Evolutionary conservation across 2,888 invertebrate genomes (phyloP), one percentile per base, ranked within the genome.

Genomic region (Agrotis segetum): DNA sequence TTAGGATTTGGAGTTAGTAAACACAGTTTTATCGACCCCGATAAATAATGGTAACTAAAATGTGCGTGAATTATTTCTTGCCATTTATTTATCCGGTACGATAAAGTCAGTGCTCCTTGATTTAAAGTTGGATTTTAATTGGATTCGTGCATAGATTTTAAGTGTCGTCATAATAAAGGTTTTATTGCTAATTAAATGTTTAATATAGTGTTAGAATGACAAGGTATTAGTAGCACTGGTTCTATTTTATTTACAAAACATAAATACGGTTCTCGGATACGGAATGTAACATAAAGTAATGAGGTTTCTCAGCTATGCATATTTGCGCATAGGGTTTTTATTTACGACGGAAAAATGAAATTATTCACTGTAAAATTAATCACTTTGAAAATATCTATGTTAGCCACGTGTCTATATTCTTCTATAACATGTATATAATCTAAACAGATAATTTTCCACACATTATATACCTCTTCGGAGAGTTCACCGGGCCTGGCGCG

Each of bases 401-500:
- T 96, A 96, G 96, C 95, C 95, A 96, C 96, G 94, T 89, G 84
- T 92, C 93, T 94, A 85, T 88, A 87, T 88, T 89, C 81, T 84
- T 93, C 92, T 95, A 94, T 92, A 80, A 95, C 95, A 95, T 93
- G 90, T 91, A 91, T 87, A 89, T 76, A 83, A 87, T 93, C 94
- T 95, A 95, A 93, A 95, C 95, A 95, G 93, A 92, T 94, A 95
- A 89, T 87, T 92, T 93, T 85, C 69, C 95, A 95, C 96, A 95
- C 95, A 91, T 88, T 90, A 87, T 93, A 91, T 96, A 95, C 96
- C 97, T 97, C 98, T 96, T 98, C 98, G 67, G 73, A 16, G 96
- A 98, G 97, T 97, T 97, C 98, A 95, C 98, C 98, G 93, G 98
- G 98, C 94, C 98, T 98, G 95, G 97, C 97, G 95, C 97, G 97